phyloP scores from a whole-genome alignment of 2,888 invertebrate species.

The Amphipoea lucens region DNA sequence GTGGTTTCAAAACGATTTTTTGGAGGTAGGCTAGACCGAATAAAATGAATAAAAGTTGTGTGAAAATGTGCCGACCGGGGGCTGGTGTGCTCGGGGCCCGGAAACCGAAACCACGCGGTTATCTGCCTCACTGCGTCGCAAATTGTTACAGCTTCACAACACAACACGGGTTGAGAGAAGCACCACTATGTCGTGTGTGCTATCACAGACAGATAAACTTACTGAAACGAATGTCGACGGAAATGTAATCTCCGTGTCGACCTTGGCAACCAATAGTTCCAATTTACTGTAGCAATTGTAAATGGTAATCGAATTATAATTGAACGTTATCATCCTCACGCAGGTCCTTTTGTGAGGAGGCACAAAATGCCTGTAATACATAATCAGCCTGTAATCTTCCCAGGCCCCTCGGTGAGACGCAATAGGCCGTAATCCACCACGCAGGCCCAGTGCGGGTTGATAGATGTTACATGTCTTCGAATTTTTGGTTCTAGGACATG shows the following conservation, averaged over 20 bases:
- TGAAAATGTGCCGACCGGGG: constrained; percentile 45
- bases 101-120: constrained; percentile 51
- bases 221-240: neutral
- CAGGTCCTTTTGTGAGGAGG: too few relatives aligned
- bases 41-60: constrained; percentile 49
- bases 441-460: neutral
- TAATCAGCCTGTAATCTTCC: neutral
- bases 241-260: constrained; percentile 6
- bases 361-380: neutral
- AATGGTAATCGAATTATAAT: constrained; percentile 3
- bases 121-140: constrained; percentile 55
- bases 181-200: neutral
- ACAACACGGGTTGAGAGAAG: constrained; percentile 27
- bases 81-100: constrained; percentile 20
- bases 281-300: constrained; percentile 12
- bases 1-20: constrained; percentile 32
- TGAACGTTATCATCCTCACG: neutral
- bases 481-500: neutral
- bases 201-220: neutral
- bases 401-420: neutral
- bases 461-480: neutral
- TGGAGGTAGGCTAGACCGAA: constrained; percentile 9
- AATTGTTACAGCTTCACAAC: constrained; percentile 54
- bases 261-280: neutral
- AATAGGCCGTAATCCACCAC: neutral